phyloP scores from a whole-genome alignment of 2,888 invertebrate genomes.

The Nebria salina region DNA sequence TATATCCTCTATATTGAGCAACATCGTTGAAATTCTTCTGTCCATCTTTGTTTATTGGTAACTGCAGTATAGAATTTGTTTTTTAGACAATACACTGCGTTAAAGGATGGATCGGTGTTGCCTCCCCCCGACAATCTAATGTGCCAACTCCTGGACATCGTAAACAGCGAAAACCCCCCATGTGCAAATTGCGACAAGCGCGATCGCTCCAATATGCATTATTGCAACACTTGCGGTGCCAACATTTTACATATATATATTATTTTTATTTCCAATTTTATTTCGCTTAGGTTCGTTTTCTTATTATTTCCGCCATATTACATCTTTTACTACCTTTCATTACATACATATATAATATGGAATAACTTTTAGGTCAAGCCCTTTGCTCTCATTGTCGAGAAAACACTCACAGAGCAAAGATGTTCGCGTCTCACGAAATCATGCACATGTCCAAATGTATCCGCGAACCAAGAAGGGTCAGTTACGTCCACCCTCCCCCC shows the following conservation, averaged over 20 bases:
- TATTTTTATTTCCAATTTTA: constrained; percentile 44
- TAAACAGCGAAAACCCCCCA: constrained; percentile 75
- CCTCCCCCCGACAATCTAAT: constrained; percentile 75
- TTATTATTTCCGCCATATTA: constrained; percentile 8
- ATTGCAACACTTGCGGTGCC: constrained; percentile 80
- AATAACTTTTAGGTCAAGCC: constrained; percentile 69
- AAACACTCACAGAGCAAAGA: constrained; percentile 79
- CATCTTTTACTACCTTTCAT: too few species aligned
- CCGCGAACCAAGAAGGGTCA: constrained; percentile 73
- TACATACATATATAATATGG: not conserved
- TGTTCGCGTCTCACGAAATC: constrained; percentile 79
- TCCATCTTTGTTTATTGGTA: not conserved
- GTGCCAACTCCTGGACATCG: constrained; percentile 75
- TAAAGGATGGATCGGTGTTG: constrained; percentile 70
- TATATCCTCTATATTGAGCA: too few species aligned
- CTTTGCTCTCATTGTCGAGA: constrained; percentile 76
- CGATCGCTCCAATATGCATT: constrained; percentile 76
- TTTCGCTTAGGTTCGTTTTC: constrained; percentile 49
- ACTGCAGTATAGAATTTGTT: not conserved
- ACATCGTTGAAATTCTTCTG: not conserved
- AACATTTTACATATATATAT: constrained; percentile 36
- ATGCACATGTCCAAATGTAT: constrained; percentile 76
- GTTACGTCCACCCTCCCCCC: constrained; percentile 45
- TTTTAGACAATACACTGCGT: constrained; percentile 67
- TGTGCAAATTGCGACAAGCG: constrained; percentile 83